Evolutionary conservation across 92 coral and sea anemone genomes (phyloP), one percentile per base, ranked within the genome.

Genomic region (Actinernus sp.): DNA sequence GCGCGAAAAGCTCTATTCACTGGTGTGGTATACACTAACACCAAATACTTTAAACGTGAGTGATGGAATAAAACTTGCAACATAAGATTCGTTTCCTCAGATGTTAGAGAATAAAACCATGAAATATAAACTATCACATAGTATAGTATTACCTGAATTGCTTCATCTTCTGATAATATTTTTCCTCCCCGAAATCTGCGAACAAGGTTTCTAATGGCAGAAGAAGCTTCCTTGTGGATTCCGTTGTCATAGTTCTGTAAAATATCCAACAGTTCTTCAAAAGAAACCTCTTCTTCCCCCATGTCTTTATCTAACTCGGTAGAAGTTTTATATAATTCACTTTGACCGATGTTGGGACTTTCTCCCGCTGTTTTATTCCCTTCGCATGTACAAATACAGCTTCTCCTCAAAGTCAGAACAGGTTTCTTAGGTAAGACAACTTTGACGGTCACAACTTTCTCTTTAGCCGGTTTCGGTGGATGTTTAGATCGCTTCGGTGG

Each of bases 361-460:
- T 34, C 46, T 76, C 18, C 55, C 21, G 11, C 19, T 26, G 25
- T 3, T 16, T 61, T 61, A 32, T 28, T 29, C 8, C 29, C 37
- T 18, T 84, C 65, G 48, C 96, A 89, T 9, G 58, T 54, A 64
- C 96, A 89, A 33, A 68, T 19, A 63, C 82, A 89, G 54, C 85
- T 89, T 52, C 96, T 79, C 29, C 55, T 61, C 30, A 68, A 30
- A 18, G 49, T 44, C 51, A 47, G 47, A 3, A 26, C 49, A 5
- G 57, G 31, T 38, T 39, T 48, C 33, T 68, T 83, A n/a, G 94
- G 74, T 3, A 39, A 20, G 4, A 67, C 53, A 2, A 75, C 76
- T 44, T 74, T 79, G 31, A 73, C 53, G 7, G 72, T 73, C 14
- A 63, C 73, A 13, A 57, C 26, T 7, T 70, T 88, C 29, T 58